phyloP scores from a whole-genome alignment of 2,797 vertebrate species.

The Zalophus californianus region DNA sequence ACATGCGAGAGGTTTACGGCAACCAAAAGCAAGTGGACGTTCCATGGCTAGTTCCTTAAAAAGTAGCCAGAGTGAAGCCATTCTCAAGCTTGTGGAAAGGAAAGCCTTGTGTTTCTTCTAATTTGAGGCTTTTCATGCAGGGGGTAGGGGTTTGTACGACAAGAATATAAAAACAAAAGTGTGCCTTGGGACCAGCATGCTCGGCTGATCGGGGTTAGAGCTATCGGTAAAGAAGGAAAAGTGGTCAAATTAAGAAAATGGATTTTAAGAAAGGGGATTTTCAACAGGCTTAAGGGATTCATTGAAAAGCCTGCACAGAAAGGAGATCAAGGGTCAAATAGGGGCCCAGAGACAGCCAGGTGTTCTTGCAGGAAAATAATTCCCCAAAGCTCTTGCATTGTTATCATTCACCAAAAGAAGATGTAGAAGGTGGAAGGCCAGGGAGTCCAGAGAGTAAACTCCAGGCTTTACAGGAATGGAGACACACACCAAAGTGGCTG shows the following conservation, averaged over 20 bases:
- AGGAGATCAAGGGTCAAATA: slow-evolving; percentile 22
- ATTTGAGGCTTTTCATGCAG: not conserved
- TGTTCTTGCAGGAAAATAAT: not conserved
- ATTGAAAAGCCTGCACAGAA: slow-evolving; percentile 9
- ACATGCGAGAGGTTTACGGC: not conserved
- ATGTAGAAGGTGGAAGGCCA: not conserved
- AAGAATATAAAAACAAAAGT: not conserved
- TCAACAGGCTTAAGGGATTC: slow-evolving; percentile 41
- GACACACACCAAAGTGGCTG: not conserved
- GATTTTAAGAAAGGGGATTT: slow-evolving; percentile 62
- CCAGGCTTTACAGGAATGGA: not conserved
- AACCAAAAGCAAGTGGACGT: not conserved
- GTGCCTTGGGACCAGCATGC: not conserved
- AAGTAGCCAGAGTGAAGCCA: not conserved
- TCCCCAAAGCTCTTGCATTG: not conserved
- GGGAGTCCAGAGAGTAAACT: not conserved
- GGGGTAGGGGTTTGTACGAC: not conserved
- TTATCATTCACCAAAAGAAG: not conserved
- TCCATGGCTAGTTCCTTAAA: not conserved
- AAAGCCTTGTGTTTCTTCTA: not conserved
- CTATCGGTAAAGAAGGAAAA: not conserved
- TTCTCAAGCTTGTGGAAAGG: not conserved
- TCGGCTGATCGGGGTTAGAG: not conserved
- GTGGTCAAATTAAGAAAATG: slow-evolving; percentile 48
- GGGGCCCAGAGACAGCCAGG: not conserved